Percentiles rank a stretch among this genome's conserved stretches.
These are phyloP conservation scores for Lycaena phlaeas DNA, from an alignment of 2,888 invertebrate genomes.

Conservation along the genomic window DNA sequence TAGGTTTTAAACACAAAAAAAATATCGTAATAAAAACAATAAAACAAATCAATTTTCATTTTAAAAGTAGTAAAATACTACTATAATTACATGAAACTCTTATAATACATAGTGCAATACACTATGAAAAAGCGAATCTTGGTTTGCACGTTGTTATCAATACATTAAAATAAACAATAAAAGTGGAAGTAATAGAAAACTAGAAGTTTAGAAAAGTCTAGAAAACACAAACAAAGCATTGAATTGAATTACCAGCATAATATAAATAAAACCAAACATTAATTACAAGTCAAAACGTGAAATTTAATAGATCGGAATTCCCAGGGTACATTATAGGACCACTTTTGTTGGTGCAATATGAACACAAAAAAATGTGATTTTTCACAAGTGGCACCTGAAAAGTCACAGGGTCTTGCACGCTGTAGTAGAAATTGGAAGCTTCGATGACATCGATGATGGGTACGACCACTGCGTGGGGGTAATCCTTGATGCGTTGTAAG, in stretches of 20 bases:
- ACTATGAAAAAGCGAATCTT: too few species aligned
- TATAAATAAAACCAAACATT: slow-evolving; percentile 9
- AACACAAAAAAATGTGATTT: neutral
- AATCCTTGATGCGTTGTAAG: slow-evolving; percentile 86
- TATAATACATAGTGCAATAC: too few species aligned
- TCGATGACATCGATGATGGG: slow-evolving; percentile 97
- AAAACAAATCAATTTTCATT: too few species aligned
- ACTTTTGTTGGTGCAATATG: slow-evolving; percentile 6
- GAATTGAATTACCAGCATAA: slow-evolving; percentile 8
- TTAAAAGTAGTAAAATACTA: too few species aligned
- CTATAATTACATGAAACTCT: too few species aligned
- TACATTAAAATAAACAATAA: too few species aligned
- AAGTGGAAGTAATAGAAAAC: slow-evolving; percentile 3
- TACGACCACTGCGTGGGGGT: slow-evolving; percentile 85
- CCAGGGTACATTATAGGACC: slow-evolving; percentile 10
- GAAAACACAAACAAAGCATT: slow-evolving; percentile 2
- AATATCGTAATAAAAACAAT: too few species aligned
- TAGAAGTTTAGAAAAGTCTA: neutral
- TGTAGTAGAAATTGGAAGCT: slow-evolving; percentile 83
- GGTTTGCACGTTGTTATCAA: too few species aligned
- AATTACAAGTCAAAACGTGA: neutral
- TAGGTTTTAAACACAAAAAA: too few species aligned
- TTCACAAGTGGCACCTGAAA: slow-evolving; percentile 46
- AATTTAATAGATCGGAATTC: neutral
- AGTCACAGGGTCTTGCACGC: slow-evolving; percentile 65